Conservation (phyloP, 2,888 invertebrate genomes). For the Sphaeridia pumilis region DNA sequence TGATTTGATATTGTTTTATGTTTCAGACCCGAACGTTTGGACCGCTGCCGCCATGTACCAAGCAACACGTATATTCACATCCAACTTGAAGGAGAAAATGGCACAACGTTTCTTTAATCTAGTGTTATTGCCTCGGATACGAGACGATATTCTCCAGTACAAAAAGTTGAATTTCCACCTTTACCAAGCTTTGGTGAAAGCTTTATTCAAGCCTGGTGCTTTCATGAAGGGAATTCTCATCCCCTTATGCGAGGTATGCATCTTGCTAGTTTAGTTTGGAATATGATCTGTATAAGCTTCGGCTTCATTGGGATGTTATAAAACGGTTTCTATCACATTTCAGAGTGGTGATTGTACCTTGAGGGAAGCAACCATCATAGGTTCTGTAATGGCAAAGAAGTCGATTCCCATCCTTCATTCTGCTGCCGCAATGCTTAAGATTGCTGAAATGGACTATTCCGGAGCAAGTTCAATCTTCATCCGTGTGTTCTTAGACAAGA, state of each 20-base stretch:
- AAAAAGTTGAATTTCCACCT: slow-evolving; percentile 92
- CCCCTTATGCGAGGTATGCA: slow-evolving; percentile 49
- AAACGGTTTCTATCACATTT: slow-evolving; percentile 26
- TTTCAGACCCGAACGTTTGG: slow-evolving; percentile 81
- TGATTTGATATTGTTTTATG: not conserved
- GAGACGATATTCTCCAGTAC: slow-evolving; percentile 92
- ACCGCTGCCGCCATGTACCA: slow-evolving; percentile 96
- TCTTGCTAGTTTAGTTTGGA: not conserved
- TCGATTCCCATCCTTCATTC: slow-evolving; percentile 92
- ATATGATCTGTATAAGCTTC: not conserved
- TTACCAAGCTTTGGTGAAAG: slow-evolving; percentile 83
- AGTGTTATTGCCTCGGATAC: slow-evolving; percentile 77
- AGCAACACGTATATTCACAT: slow-evolving; percentile 90
- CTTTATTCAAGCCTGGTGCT: slow-evolving; percentile 91
- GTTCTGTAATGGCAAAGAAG: slow-evolving; percentile 78
- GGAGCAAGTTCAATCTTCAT: slow-evolving; percentile 94
- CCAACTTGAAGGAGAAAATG: slow-evolving; percentile 90
- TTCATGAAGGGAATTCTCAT: slow-evolving; percentile 84
- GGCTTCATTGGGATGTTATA: not conserved
- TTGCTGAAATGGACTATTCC: slow-evolving; percentile 94
- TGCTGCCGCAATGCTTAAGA: slow-evolving; percentile 83
- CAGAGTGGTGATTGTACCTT: slow-evolving; percentile 86
- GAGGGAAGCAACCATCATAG: slow-evolving; percentile 88
- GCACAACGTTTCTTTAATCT: slow-evolving; percentile 89
- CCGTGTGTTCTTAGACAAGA: slow-evolving; percentile 87